Evolutionary conservation across 92 coral and sea anemone species (phyloP).

Genomic region (Blastomussa wellsi): DNA sequence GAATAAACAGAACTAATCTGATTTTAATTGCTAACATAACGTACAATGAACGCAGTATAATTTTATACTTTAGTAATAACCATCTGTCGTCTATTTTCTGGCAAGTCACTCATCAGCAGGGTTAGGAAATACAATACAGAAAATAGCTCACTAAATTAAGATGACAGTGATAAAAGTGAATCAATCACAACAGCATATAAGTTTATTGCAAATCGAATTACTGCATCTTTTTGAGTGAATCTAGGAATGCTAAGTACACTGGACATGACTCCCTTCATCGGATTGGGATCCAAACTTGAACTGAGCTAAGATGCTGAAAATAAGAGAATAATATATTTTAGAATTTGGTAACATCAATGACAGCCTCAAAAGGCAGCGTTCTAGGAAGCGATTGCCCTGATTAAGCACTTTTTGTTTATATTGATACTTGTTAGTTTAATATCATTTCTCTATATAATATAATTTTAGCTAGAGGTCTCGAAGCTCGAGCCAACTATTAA

Average conservation of each 20-base stretch:
- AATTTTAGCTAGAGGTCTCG: not conserved
- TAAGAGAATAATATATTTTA: not conserved
- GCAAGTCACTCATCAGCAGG: not conserved
- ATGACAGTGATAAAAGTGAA: not conserved
- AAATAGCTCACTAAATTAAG: not conserved
- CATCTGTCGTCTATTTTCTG: too few relatives aligned
- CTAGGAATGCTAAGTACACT: not conserved
- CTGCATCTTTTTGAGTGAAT: not conserved
- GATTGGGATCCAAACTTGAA: not conserved
- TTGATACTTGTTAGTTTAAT: not conserved
- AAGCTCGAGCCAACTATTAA: too few relatives aligned
- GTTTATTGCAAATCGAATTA: not conserved
- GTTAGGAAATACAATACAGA: not conserved
- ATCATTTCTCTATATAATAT: not conserved
- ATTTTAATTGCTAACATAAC: not conserved
- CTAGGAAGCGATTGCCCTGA: not conserved
- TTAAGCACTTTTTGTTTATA: not conserved
- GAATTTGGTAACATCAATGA: not conserved
- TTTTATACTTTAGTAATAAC: not conserved
- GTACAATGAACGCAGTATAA: not conserved
- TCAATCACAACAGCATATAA: not conserved
- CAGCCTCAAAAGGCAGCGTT: not conserved
- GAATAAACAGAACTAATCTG: not conserved
- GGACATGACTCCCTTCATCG: not conserved
- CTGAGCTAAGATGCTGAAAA: conserved; percentile 12